phyloP scores from a whole-genome alignment of 2,113 vertebrate genomes.

The Vulpes ferrilata region DNA sequence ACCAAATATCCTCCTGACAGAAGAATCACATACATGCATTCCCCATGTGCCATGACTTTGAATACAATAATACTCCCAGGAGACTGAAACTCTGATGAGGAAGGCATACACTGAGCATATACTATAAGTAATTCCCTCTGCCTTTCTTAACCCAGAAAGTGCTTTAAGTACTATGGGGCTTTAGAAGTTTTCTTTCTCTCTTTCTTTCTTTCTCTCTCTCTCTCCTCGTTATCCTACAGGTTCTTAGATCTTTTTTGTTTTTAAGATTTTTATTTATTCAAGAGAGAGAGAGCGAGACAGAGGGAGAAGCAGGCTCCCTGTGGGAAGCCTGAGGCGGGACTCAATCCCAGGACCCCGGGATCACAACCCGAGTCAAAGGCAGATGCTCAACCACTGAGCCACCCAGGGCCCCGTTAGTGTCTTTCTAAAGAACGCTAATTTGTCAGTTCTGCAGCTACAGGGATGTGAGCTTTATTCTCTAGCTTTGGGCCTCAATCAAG shows the following conservation, averaged over 20 bases:
- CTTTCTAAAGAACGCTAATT: background rate
- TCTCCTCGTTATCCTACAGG: background rate
- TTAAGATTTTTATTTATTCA: too few relatives aligned
- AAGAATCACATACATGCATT: too few relatives aligned
- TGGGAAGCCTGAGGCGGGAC: too few relatives aligned
- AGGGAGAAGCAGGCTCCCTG: too few relatives aligned
- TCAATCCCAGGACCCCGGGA: too few relatives aligned
- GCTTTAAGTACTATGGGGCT: background rate
- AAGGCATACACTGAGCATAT: too few relatives aligned
- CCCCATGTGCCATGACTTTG: background rate
- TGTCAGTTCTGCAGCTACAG: background rate
- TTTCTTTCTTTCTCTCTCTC: background rate
- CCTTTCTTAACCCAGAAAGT: background rate
- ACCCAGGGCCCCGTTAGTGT: too few relatives aligned
- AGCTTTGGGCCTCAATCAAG: background rate
- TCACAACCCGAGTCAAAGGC: too few relatives aligned
- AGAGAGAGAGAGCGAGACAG: too few relatives aligned
- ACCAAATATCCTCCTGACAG: background rate
- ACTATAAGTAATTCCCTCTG: background rate
- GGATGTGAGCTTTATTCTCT: background rate
- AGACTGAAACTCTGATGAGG: background rate
- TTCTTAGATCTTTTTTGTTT: background rate
- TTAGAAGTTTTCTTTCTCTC: background rate
- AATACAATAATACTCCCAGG: rapidly evolving
- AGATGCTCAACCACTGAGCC: too few relatives aligned